Percentiles rank a stretch among this genome's conserved stretches.
Conservation (phyloP, 2,797 vertebrate species). For the Corythornis leucogaster region DNA sequence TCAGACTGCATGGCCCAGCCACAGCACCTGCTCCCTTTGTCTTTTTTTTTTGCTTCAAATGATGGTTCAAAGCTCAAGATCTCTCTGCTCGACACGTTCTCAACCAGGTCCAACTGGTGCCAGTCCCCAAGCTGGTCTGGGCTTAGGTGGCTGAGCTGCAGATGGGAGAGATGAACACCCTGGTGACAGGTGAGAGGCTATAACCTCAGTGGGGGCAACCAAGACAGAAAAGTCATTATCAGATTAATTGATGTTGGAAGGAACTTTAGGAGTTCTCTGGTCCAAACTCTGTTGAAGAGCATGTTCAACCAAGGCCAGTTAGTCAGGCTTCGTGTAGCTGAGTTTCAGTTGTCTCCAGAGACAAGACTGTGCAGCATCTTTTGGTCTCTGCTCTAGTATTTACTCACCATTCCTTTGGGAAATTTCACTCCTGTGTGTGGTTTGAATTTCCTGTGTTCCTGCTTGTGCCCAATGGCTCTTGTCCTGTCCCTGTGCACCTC, state of each 20-base stretch:
- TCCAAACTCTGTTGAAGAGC: neutral
- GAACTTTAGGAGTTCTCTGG: neutral
- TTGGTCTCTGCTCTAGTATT: neutral
- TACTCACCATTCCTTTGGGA: neutral
- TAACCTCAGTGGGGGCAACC: rapidly evolving
- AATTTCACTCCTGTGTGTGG: neutral
- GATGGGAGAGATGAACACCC: neutral
- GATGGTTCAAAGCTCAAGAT: neutral
- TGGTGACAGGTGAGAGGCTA: neutral
- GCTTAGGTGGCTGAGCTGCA: neutral
- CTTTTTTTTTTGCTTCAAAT: neutral
- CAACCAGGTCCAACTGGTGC: neutral
- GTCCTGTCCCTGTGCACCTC: neutral
- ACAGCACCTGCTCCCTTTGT: neutral
- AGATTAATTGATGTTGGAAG: neutral
- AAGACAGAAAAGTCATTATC: neutral
- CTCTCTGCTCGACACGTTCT: neutral
- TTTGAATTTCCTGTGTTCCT: neutral
- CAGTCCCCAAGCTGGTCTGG: neutral
- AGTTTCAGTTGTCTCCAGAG: neutral
- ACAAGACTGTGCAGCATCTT: neutral
- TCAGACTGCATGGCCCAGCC: neutral
- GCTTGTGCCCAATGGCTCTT: neutral
- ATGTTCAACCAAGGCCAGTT: neutral
- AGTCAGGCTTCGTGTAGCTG: neutral